Evolutionary conservation across 2,888 invertebrate genomes (phyloP), one percentile per base, ranked within the genome.

Genomic region (Heliconius sara): DNA sequence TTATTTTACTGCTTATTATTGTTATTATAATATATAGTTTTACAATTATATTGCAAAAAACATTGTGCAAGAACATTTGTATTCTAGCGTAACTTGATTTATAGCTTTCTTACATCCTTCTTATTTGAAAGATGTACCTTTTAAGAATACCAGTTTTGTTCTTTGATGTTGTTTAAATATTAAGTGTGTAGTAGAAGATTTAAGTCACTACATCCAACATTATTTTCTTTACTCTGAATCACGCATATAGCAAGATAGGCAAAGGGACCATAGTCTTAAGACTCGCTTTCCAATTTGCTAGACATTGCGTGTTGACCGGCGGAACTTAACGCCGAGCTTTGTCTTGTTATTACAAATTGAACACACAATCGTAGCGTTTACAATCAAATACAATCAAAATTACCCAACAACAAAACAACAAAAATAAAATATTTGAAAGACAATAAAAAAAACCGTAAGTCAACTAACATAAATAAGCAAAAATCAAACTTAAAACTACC

Each of bases 41-140:
- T 9, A 19, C 65, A 47, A 65, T 75, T 75, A 75, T 65, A 65
- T 12, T 22, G 65, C 60, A 65, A 67, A 30, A 75, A 74, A 68
- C 67, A 57, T 43, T n/a, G 65, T 73, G 34, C 39, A 13, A 9
- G 39, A 68, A 66, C 78, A 74, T 78, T 78, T 67, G 73, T 78
- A 73, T 74, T 74, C 67, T 34, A n/a, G 74, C 43, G n/a, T 68
- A 19, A 43, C 25, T 27, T 78, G 74, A 74, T 74, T 78, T 68
- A 78, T 78, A 34, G 66, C 27, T 39, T 72, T 65, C 65, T 72
- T 67, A 22, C 66, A 16, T 66, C n/a, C 22, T 57, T 60, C n/a
- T 73, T 73, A n/a, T n/a, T 25, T 73, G n/a, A 34, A 57, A 52
- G 72, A 73, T 73, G 34, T 73, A 60, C 52, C 52, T 19, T 19